Conservation (phyloP, 2,888 invertebrate species). For the Ischnus inquisitorius region DNA sequence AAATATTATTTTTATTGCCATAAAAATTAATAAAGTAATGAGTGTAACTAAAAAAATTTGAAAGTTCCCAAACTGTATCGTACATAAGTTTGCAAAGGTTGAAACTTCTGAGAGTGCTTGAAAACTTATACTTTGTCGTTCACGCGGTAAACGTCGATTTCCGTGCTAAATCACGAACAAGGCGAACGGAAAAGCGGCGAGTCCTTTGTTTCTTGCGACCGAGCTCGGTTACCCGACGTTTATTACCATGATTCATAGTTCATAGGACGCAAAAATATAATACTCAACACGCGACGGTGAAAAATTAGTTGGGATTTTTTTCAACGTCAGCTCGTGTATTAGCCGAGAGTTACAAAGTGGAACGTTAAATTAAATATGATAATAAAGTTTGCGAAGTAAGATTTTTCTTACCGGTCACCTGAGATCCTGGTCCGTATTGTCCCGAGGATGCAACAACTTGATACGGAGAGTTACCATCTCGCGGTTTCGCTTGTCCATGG, state of each 20-base stretch:
- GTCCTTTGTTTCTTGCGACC: conserved; percentile 14
- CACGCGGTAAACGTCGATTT: conserved; percentile 1
- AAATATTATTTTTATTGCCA: background rate
- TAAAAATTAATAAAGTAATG: background rate
- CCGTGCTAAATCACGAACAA: conserved; percentile 6
- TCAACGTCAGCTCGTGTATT: background rate
- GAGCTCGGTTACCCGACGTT: background rate
- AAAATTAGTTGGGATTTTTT: background rate
- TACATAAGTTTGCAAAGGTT: background rate
- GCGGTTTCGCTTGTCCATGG: conserved; percentile 91
- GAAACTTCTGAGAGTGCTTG: background rate
- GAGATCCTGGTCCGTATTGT: conserved; percentile 89
- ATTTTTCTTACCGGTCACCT: conserved; percentile 89
- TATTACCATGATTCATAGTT: conserved; percentile 10
- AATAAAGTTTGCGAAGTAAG: background rate
- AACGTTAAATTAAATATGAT: background rate
- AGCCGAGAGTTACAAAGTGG: no score
- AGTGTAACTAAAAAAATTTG: background rate
- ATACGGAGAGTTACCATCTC: conserved; percentile 89
- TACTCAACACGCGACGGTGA: background rate
- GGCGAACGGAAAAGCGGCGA: background rate
- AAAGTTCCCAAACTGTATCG: background rate
- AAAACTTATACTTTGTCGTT: background rate
- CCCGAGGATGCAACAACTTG: conserved; percentile 89
- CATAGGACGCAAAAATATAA: background rate